Evolutionary conservation across 1,140 invertebrate species (phyloP).

Genomic region (Cyrtorhinus lividipennis): DNA sequence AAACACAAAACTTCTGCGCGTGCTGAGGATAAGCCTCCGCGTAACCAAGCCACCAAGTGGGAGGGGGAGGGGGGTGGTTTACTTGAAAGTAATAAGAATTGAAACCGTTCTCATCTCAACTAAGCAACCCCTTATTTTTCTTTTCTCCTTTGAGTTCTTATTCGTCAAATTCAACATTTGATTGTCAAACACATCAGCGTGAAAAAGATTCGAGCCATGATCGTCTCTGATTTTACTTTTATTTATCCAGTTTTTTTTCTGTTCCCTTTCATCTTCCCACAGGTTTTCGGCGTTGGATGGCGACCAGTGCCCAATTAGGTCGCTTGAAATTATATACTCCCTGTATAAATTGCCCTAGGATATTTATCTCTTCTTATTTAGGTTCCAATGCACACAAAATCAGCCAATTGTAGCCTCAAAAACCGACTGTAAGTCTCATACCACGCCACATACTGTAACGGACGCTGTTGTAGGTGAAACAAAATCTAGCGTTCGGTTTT

Average conservation of each 20-base stretch:
- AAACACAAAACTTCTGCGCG: too few relatives aligned
- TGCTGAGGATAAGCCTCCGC: too few relatives aligned
- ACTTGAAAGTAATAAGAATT: too few relatives aligned
- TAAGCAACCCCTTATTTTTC: too few relatives aligned
- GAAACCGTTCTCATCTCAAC: too few relatives aligned
- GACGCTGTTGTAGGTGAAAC: too few relatives aligned
- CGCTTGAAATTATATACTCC: too few relatives aligned
- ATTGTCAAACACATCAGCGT: not conserved
- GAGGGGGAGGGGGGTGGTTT: too few relatives aligned
- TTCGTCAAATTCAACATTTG: not conserved
- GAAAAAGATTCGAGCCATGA: constrained; percentile 19
- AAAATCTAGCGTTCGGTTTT: not conserved
- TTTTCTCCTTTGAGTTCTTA: not conserved
- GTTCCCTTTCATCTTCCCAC: constrained; percentile 10
- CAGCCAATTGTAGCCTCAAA: not conserved
- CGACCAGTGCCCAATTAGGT: not conserved
- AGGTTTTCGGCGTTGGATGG: not conserved
- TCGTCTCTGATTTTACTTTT: constrained; percentile 8
- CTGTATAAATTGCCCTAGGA: not conserved
- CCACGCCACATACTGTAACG: too few relatives aligned
- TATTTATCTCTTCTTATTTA: not conserved
- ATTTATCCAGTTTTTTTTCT: constrained; percentile 1
- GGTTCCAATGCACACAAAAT: not conserved
- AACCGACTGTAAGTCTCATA: not conserved
- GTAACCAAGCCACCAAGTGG: too few relatives aligned